Base-by-base conservation (phyloP, 2,113 vertebrate species). In the Coreoperca whiteheadi region DNA sequence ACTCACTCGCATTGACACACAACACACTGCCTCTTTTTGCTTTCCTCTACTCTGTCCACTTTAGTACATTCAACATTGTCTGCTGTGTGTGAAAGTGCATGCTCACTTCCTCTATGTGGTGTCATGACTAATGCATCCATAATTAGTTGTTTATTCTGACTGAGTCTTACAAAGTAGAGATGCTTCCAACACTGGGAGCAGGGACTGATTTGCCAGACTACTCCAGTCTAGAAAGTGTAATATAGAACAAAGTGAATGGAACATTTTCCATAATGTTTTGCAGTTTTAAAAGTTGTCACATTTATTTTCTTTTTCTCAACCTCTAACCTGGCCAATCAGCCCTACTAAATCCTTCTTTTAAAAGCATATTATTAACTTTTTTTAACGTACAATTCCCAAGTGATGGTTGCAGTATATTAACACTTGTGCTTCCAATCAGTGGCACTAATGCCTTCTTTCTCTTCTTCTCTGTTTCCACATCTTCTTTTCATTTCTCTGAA, bases 381-480 rank as follows among this genome's bases (percentile, higher is more conserved):
- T 43, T 23, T 56, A 51, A 60, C 0, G 1, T 25, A 6, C 6
- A 57, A 1, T 68, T 59, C 1, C 7, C 86, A 85, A 91, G 81
- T 94, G 92, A 91, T 95, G 94, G 92, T 90, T 94, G 92, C 91
- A 88, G 85, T 84, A 11, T 54, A 67, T 43, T 69, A 56, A 5
- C 50, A 78, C 53, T 81, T 74, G 66, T 84, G 77, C 74, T 9
- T 23, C 65, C 79, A 61, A 80, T 85, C 88, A 78, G 81, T 92
- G 30, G 93, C 65, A 93, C 97, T 98, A 97, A 99, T 81, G 68
- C 75, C 61, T 87, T 89, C 92, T 95, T 93, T 95, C 89, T 95
- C 46, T 87, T 86, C 8, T 77, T 85, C 92, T 94, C 92, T 86
- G 0, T 82, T 87, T 37, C 74, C 94, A 87, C 86, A 84, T 93